Evolutionary conservation across 1,140 invertebrate genomes (phyloP).

Genomic region (Rhynchophorus ferrugineus): DNA sequence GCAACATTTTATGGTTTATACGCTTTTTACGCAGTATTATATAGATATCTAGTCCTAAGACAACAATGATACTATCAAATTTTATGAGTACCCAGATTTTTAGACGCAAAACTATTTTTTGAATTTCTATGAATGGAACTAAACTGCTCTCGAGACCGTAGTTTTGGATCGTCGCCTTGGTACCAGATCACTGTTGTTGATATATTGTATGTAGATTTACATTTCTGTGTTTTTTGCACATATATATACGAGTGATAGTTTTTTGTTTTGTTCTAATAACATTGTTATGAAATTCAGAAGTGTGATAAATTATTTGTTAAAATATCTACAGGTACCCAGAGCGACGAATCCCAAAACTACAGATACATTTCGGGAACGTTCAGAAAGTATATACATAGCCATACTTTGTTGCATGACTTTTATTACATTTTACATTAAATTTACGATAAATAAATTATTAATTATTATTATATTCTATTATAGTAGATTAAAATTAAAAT

Average conservation of each 20-base stretch:
- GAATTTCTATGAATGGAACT: background rate
- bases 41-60: background rate
- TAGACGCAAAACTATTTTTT: background rate
- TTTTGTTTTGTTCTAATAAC: background rate
- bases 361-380: background rate
- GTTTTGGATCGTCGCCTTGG: background rate
- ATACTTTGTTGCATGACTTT: slow-evolving; percentile 40
- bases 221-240: background rate
- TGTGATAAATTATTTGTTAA: background rate
- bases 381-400: slow-evolving; percentile 22
- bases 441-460: slow-evolving; percentile 38
- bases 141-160: background rate
- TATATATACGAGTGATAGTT: background rate
- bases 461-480: slow-evolving; percentile 39
- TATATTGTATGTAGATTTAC: background rate
- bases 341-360: background rate
- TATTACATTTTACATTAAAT: slow-evolving; percentile 41
- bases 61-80: background rate
- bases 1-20: background rate
- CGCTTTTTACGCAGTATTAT: slow-evolving; percentile 5
- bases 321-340: background rate
- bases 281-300: background rate
- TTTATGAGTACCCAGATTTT: slow-evolving; percentile 1
- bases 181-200: background rate
- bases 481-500: slow-evolving; percentile 36